phyloP scores from a whole-genome alignment of 2,113 vertebrate genomes.

The Percopsis transmontana region DNA sequence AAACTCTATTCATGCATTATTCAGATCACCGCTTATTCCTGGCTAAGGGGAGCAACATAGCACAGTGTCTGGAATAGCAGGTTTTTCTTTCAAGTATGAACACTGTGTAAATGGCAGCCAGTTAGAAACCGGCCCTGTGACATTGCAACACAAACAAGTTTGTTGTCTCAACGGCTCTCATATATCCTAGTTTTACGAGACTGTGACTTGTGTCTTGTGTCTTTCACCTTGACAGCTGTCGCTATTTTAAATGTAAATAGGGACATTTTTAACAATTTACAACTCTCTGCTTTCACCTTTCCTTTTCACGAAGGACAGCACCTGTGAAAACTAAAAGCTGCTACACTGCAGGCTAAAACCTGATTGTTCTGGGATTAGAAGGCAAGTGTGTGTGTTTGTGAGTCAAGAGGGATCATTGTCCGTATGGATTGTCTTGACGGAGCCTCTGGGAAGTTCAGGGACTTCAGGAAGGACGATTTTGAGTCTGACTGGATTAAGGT shows the following conservation, averaged over 20 bases:
- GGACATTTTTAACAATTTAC: conserved; percentile 1
- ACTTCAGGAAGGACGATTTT: conserved; percentile 83
- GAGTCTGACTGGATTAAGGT: conserved; percentile 81
- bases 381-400: not conserved
- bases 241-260: not conserved
- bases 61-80: not conserved
- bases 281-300: not conserved
- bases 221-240: conserved; percentile 8
- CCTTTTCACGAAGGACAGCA: not conserved
- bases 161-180: conserved; percentile 48
- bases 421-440: conserved; percentile 45
- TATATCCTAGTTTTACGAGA: conserved; percentile 8
- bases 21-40: not conserved
- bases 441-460: conserved; percentile 39
- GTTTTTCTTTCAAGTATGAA: conserved; percentile 4
- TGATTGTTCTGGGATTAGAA: conserved; percentile 43
- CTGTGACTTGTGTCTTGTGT: too few species aligned
- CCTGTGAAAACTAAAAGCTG: too few species aligned
- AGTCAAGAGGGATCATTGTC: conserved; percentile 21
- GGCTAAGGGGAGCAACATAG: not conserved
- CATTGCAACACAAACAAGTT: conserved; percentile 66
- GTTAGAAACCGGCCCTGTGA: conserved; percentile 58
- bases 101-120: conserved; percentile 3
- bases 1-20: not conserved
- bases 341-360: conserved; percentile 34